Evolutionary conservation across 2,888 invertebrate species (phyloP).

Genomic region (Alloplasta piceator): DNA sequence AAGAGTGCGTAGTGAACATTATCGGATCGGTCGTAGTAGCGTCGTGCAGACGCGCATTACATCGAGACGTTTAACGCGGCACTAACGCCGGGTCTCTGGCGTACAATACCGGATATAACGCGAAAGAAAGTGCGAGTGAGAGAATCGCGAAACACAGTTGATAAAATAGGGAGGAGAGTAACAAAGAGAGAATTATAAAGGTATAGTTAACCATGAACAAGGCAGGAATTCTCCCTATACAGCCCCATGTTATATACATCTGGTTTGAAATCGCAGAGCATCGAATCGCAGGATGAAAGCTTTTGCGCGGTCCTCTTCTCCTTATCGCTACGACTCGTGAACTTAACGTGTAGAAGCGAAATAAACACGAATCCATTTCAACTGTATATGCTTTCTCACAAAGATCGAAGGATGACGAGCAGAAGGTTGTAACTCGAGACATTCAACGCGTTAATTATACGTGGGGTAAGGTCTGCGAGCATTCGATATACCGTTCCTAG

Average conservation of each 20-base stretch:
- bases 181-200: slow-evolving; percentile 46
- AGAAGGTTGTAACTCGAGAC: no score
- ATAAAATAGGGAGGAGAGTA: slow-evolving; percentile 6
- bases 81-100: slow-evolving; percentile 65
- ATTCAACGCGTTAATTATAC: no score
- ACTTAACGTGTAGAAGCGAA: slow-evolving; percentile 29
- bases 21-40: slow-evolving; percentile 57
- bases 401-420: not conserved
- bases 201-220: slow-evolving; percentile 54
- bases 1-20: slow-evolving; percentile 57
- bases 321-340: slow-evolving; percentile 49
- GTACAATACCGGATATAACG: slow-evolving; percentile 35
- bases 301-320: slow-evolving; percentile 21
- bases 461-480: no score
- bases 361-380: slow-evolving; percentile 42
- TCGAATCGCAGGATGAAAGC: slow-evolving; percentile 51
- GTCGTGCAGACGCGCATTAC: slow-evolving; percentile 71
- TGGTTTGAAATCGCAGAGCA: slow-evolving; percentile 48
- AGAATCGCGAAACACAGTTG: not conserved
- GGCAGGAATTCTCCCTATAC: slow-evolving; percentile 66
- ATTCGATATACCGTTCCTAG: not conserved
- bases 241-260: slow-evolving; percentile 38
- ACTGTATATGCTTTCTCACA: not conserved
- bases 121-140: slow-evolving; percentile 62
- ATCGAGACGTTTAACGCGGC: slow-evolving; percentile 70